Evolutionary conservation across 2,888 invertebrate genomes (phyloP).

Genomic region (Dasypolia templi): DNA sequence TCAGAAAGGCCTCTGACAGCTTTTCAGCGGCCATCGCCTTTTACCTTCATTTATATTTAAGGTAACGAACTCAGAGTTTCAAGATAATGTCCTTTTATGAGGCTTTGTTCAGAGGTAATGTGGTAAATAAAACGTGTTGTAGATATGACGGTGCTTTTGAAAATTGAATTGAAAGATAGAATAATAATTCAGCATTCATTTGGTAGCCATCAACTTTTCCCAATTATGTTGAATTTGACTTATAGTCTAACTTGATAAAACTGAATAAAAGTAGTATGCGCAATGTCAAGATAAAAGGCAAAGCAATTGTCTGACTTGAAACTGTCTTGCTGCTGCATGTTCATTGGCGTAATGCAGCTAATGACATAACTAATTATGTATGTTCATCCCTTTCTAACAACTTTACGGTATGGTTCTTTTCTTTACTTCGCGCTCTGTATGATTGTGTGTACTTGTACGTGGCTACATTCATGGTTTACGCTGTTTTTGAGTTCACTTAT

Average conservation of each 20-base stretch:
- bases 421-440: too few species aligned
- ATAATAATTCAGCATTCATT: not conserved
- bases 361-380: too few species aligned
- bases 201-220: not conserved
- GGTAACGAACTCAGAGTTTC: conserved; percentile 15
- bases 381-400: too few species aligned
- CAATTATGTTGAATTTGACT: not conserved
- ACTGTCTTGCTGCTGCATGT: too few species aligned
- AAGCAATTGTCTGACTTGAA: too few species aligned
- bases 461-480: too few species aligned
- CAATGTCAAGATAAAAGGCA: too few species aligned
- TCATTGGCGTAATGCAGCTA: too few species aligned
- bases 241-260: not conserved
- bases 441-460: too few species aligned
- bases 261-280: not conserved
- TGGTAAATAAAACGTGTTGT: not conserved
- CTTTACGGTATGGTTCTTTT: too few species aligned
- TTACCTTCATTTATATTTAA: conserved; percentile 43
- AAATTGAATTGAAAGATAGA: too few species aligned
- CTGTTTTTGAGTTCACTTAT: too few species aligned
- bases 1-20: conserved; percentile 46
- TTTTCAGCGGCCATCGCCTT: conserved; percentile 27
- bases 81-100: conserved; percentile 4
- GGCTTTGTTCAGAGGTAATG: conserved; percentile 8
- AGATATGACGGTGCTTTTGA: not conserved